A percentile compares a stretch with the other conserved stretches of the same genome.
These are phyloP conservation scores for Eupeodes latifasciatus DNA, from an alignment of 2,888 invertebrate species.

Conservation along the genomic window DNA sequence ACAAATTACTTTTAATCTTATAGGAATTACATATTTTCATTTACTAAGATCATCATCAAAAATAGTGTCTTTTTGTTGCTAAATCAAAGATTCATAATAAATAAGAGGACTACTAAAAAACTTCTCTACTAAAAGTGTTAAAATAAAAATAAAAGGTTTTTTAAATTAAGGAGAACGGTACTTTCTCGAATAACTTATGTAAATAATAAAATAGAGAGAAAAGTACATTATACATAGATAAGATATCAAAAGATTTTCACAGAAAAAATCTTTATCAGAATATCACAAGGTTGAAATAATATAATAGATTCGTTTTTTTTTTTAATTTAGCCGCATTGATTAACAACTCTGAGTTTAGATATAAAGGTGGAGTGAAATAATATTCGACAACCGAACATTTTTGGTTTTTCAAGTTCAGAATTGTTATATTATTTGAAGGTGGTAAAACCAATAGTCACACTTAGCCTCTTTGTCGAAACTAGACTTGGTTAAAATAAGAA, in stretches of 20 bases:
- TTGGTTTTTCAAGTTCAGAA: too few relatives aligned
- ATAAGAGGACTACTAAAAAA: slow-evolving; percentile 12
- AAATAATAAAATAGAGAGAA: neutral
- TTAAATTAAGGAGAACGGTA: slow-evolving; percentile 1
- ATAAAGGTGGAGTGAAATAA: neutral
- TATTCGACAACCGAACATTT: too few relatives aligned
- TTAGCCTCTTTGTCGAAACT: neutral
- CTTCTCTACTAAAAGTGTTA: neutral
- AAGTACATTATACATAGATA: neutral
- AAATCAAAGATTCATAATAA: slow-evolving; percentile 30
- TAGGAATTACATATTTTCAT: slow-evolving; percentile 55
- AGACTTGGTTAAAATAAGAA: neutral
- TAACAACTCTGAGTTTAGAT: neutral
- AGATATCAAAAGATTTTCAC: neutral
- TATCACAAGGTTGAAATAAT: slow-evolving; percentile 61
- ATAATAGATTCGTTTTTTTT: neutral
- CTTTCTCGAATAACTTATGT: slow-evolving; percentile 3
- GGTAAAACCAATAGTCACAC: neutral
- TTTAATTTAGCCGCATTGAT: slow-evolving; percentile 9
- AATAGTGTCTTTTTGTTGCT: slow-evolving; percentile 71
- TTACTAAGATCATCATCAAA: slow-evolving; percentile 60
- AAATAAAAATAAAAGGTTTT: neutral
- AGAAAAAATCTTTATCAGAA: slow-evolving; percentile 41
- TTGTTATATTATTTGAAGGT: too few relatives aligned
- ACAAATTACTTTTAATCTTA: slow-evolving; percentile 41